A percentile compares a stretch with the other conserved stretches of the same genome.
These are phyloP conservation scores for Taurulus bubalis DNA, from an alignment of 2,113 vertebrate species.

Conservation along the genomic window DNA sequence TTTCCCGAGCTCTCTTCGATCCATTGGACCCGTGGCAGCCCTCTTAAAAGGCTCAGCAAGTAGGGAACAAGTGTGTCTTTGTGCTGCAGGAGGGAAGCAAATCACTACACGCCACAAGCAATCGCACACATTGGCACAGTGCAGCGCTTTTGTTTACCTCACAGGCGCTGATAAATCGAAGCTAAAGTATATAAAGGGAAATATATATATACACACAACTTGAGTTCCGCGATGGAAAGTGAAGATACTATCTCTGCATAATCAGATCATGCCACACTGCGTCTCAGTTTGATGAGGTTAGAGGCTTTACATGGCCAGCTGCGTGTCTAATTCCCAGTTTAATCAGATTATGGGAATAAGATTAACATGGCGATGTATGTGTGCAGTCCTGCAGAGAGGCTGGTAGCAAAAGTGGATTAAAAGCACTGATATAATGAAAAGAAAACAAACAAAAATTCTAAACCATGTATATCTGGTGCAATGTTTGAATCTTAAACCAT, in stretches of 20 bases:
- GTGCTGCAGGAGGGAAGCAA: slow-evolving; percentile 85
- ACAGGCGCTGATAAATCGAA: neutral
- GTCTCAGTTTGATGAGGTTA: slow-evolving; percentile 56
- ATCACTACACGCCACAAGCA: slow-evolving; percentile 52
- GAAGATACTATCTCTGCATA: neutral
- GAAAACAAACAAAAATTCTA: neutral
- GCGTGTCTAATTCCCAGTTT: slow-evolving; percentile 52
- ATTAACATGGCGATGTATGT: slow-evolving; percentile 49
- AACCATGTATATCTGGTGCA: neutral
- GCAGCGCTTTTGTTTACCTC: slow-evolving; percentile 1
- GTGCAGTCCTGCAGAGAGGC: slow-evolving; percentile 14
- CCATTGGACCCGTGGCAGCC: slow-evolving; percentile 94
- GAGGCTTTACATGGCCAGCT: slow-evolving; percentile 46
- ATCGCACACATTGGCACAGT: slow-evolving; percentile 11
- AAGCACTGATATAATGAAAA: neutral
- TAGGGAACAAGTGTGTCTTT: slow-evolving; percentile 93
- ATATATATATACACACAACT: neutral
- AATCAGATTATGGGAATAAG: slow-evolving; percentile 66
- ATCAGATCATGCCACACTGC: slow-evolving; percentile 20
- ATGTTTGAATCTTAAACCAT: neutral
- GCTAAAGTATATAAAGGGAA: neutral
- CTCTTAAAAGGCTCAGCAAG: slow-evolving; percentile 92
- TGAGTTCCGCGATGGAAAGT: neutral
- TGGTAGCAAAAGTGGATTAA: neutral
- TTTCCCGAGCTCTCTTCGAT: slow-evolving; percentile 93